phyloP scores from a whole-genome alignment of 2,797 vertebrate species.

The Arctocebus calabarensis region DNA sequence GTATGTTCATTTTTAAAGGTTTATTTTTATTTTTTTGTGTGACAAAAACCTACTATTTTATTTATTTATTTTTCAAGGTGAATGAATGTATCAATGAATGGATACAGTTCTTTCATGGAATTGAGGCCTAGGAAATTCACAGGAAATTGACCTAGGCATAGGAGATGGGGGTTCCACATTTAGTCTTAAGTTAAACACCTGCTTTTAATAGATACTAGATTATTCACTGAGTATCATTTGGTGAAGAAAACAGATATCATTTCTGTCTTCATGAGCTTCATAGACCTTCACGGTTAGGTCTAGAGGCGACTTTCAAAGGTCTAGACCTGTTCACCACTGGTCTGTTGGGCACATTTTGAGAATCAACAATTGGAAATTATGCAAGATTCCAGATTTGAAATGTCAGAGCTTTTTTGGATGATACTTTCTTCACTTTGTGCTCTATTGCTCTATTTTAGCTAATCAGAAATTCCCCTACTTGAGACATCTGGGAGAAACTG shows the following conservation, averaged over 20 bases:
- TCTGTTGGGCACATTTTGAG: background rate
- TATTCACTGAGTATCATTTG: background rate
- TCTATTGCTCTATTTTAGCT: background rate
- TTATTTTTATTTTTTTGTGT: too few species aligned
- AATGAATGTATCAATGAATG: too few species aligned
- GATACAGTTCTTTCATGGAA: too few species aligned
- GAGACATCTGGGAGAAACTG: slow-evolving; percentile 11
- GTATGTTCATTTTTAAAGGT: too few species aligned
- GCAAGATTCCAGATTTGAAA: background rate
- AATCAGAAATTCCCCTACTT: background rate
- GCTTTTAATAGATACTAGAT: background rate
- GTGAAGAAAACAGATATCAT: background rate
- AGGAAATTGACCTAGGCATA: too few species aligned
- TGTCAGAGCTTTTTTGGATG: background rate
- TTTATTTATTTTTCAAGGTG: too few species aligned
- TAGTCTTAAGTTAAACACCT: too few species aligned
- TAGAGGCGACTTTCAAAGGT: background rate
- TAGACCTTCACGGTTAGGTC: background rate
- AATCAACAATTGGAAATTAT: background rate
- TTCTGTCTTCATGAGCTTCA: background rate
- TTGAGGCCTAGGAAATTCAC: too few species aligned
- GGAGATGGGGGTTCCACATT: too few species aligned
- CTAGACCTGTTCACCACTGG: background rate
- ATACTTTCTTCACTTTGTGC: background rate
- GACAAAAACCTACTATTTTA: too few species aligned